Base-by-base conservation (phyloP, 2,113 vertebrate genomes). In the Lonchura striata region DNA sequence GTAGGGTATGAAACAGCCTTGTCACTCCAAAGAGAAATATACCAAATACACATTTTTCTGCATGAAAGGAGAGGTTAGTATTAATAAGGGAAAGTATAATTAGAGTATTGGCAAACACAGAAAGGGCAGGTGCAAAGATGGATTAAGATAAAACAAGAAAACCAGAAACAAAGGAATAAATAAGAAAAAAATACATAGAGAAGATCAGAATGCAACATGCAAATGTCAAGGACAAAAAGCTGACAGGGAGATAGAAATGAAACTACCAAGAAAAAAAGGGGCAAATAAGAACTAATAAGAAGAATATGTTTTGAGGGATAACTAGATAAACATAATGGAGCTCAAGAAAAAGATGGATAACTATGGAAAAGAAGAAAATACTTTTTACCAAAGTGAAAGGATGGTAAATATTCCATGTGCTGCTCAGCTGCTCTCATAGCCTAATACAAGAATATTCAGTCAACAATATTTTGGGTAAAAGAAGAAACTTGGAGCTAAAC, bases 41-140 rank as follows among this genome's bases (percentile, higher is more conserved):
- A 50, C 9, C 19, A 69, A 72, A 88, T 13, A 66, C 33, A 56
- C 23, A 54, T 52, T 71, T n/a, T 88, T 37, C 53, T 42, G 54
- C 13, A 12, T 33, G 61, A 41, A 27, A 84, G 13, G 10, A 80
- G 7, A 86, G 7, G 33, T 83, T 75, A 89, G 47, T 87, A 92
- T 71, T 56, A 78, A 47, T 27, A 77, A 44, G 6, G 6, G 18
- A 63, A 84, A 63, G 21, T 49, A 50, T 52, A 75, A 88, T 64
- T 76, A 65, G 12, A 81, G 23, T n/a, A 72, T 17, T 11, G 65
- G 20, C 25, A 86, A 88, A 76, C 15, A 28, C 22, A n/a, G 7
- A 21, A 24, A 27, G 7, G 11, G 10, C 9, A 39, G 2, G 1
- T 0, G 5, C 6, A 30, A 35, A 18, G 39, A 42, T 24, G 21